Evolutionary conservation across 2,888 invertebrate genomes (phyloP).

Genomic region (Brachyopa scutellaris): DNA sequence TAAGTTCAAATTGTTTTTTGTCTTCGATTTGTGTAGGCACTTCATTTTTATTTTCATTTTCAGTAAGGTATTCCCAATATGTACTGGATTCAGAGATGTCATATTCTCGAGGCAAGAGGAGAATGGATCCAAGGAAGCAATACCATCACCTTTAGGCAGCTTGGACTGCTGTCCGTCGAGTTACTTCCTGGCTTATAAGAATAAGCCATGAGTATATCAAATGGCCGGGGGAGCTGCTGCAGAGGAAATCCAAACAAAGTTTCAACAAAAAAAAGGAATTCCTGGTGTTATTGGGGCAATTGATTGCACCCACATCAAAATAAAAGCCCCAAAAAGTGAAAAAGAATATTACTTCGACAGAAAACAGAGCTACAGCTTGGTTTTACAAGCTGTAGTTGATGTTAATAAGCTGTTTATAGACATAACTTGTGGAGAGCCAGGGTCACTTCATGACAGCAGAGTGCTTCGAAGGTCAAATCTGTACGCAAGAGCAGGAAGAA

Average conservation of each 20-base stretch:
- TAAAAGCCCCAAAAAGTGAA: neutral
- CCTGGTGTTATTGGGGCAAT: neutral
- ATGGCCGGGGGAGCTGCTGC: neutral
- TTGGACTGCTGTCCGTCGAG: neutral
- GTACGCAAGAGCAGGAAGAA: neutral
- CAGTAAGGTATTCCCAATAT: neutral
- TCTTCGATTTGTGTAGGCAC: neutral
- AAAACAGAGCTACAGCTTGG: too few species aligned
- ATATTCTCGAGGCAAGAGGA: neutral
- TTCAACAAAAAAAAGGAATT: neutral
- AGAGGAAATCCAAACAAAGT: neutral
- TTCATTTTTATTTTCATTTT: neutral
- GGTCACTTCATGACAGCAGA: too few species aligned
- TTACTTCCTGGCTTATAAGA: neutral
- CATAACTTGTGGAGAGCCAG: neutral
- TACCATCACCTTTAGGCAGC: neutral
- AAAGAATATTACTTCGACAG: neutral
- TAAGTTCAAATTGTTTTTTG: neutral
- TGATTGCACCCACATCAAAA: neutral
- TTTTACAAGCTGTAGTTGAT: too few species aligned
- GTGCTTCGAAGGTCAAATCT: neutral
- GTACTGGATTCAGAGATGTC: neutral
- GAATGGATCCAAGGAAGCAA: neutral
- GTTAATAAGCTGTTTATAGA: neutral
- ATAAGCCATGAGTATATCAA: neutral